Percentiles rank a stretch among this genome's conserved stretches.
Conservation (phyloP, 92 coral and sea anemone genomes). For the Ricordea florida region DNA sequence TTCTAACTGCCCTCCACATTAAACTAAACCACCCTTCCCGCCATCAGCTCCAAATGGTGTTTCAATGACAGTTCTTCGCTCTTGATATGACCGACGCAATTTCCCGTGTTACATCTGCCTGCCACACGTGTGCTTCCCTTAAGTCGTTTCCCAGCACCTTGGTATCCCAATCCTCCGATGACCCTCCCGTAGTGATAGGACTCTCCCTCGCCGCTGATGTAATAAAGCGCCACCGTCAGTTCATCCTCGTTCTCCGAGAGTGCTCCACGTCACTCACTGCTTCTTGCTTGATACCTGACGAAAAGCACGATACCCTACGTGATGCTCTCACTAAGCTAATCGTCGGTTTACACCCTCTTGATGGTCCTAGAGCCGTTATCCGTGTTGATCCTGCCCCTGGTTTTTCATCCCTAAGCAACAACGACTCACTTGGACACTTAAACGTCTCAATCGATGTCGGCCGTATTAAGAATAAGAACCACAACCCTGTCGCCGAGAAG, state of each 20-base stretch:
- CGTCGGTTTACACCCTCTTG: conserved; percentile 42
- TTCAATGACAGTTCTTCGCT: conserved; percentile 31
- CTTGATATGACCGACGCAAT: conserved; percentile 33
- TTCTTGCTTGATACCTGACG: conserved; percentile 3
- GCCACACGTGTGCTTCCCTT: conserved; percentile 37
- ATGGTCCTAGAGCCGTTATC: conserved; percentile 50
- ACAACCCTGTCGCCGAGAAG: conserved; percentile 48
- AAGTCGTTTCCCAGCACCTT: conserved; percentile 16
- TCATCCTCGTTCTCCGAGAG: conserved; percentile 28
- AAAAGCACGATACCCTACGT: conserved; percentile 17
- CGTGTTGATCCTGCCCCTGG: conserved; percentile 54
- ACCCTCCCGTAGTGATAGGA: no score
- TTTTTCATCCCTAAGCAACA: conserved; percentile 20
- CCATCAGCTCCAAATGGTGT: conserved; percentile 8
- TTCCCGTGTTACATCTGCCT: conserved; percentile 11
- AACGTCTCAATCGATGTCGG: conserved; percentile 33
- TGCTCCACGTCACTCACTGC: conserved; percentile 9
- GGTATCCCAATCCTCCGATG: conserved; percentile 4
- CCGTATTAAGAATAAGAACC: conserved; percentile 6
- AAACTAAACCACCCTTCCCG: conserved; percentile 28
- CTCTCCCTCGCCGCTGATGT: no score
- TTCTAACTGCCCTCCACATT: conserved; percentile 34
- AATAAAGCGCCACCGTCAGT: conserved; percentile 13
- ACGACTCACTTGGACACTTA: conserved; percentile 18
- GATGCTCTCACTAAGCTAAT: conserved; percentile 7